These are phyloP conservation scores for Acrocephalus kingi DNA, from an alignment of 2,113 vertebrate genomes.

Conservation along the genomic window DNA sequence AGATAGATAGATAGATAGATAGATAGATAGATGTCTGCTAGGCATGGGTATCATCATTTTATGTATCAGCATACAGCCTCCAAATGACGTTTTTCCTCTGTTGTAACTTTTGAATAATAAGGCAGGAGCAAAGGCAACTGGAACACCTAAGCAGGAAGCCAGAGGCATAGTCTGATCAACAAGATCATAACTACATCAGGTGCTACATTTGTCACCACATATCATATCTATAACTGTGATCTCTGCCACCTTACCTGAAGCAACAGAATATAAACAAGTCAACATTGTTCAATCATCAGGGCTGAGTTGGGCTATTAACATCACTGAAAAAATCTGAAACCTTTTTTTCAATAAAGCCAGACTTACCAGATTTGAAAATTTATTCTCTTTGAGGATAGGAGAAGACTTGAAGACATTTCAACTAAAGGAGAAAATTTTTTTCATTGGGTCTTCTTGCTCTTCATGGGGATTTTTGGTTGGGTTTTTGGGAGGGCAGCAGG, in stretches of 20 bases:
- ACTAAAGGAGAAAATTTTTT: neutral
- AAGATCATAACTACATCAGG: neutral
- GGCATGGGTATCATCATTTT: neutral
- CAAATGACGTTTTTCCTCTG: neutral
- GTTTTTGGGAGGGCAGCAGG: fast-evolving
- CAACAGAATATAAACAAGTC: neutral
- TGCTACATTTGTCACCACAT: neutral
- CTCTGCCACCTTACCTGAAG: neutral
- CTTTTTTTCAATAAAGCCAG: neutral
- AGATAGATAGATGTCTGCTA: fast-evolving
- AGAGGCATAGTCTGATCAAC: neutral
- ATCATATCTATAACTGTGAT: neutral
- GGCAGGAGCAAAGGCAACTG: neutral
- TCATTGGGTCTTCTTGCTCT: neutral
- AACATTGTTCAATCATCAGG: neutral
- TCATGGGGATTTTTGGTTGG: fast-evolving
- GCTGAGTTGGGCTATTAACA: neutral
- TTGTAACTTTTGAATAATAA: neutral
- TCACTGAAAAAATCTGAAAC: neutral
- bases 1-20: neutral
- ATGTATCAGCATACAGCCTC: neutral
- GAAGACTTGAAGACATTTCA: neutral
- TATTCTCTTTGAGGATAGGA: neutral
- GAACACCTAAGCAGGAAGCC: neutral
- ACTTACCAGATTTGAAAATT: neutral